A percentile compares a stretch with the other conserved stretches of the same genome.
These are phyloP conservation scores for Heliconius congener DNA, from an alignment of 1,140 invertebrate genomes.

Conservation along the genomic window DNA sequence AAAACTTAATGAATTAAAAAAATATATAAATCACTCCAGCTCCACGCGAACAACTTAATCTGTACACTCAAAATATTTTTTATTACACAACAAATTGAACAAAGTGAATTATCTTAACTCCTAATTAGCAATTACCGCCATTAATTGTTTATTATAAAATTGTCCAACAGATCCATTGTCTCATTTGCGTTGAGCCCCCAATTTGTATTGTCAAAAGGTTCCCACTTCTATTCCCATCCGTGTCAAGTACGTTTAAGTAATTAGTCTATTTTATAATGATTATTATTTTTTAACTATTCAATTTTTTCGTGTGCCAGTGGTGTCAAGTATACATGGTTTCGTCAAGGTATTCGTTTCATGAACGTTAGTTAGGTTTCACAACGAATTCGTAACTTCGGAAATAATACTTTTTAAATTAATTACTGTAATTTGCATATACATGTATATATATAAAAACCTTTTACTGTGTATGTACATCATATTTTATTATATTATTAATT, in stretches of 20 bases:
- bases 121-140: conserved; percentile 31
- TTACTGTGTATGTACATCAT: no score
- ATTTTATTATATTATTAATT: not conserved
- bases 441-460: not conserved
- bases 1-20: not conserved
- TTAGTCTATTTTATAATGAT: conserved; percentile 48
- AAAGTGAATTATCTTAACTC: conserved; percentile 21
- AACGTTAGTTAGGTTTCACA: conserved; percentile 24
- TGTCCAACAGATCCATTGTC: conserved; percentile 38
- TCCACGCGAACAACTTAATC: not conserved
- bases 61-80: not conserved
- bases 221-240: conserved; percentile 61
- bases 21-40: not conserved
- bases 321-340: conserved; percentile 53
- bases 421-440: not conserved
- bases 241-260: conserved; percentile 66
- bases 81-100: conserved; percentile 21
- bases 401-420: not conserved
- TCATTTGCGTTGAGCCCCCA: conserved; percentile 38
- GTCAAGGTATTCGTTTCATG: conserved; percentile 62
- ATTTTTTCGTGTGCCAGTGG: conserved; percentile 12
- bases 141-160: conserved; percentile 38
- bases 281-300: conserved; percentile 50
- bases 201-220: conserved; percentile 63
- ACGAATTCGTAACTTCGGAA: not conserved